Evolutionary conservation across 2,888 invertebrate genomes (phyloP).

Genomic region (Eretmocerus hayati): DNA sequence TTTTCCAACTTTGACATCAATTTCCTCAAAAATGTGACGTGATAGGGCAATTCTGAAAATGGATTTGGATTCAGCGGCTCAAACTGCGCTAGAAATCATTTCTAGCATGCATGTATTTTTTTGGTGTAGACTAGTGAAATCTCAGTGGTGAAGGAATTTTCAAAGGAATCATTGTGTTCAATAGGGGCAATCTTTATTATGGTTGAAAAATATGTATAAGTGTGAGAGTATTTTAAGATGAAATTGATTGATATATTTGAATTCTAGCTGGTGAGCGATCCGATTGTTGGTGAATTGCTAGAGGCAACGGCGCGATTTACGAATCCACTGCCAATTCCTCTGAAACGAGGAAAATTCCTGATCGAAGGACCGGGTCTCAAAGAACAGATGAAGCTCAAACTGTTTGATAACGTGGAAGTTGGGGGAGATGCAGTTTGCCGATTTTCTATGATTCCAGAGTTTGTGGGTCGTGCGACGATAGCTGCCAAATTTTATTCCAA

Average conservation of each 20-base stretch:
- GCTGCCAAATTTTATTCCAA: constrained; percentile 82
- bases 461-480: constrained; percentile 73
- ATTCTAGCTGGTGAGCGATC: constrained; percentile 44
- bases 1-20: too few relatives aligned
- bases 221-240: background rate
- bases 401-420: constrained; percentile 58
- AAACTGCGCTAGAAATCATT: too few relatives aligned
- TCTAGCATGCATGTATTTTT: too few relatives aligned
- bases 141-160: too few relatives aligned
- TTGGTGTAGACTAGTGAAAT: too few relatives aligned
- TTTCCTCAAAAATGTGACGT: too few relatives aligned
- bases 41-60: too few relatives aligned
- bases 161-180: background rate
- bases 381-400: constrained; percentile 62
- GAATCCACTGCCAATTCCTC: constrained; percentile 74
- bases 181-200: background rate
- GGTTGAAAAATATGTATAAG: background rate
- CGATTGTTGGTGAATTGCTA: constrained; percentile 48
- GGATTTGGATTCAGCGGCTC: too few relatives aligned
- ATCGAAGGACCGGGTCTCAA: constrained; percentile 78
- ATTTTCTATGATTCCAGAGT: constrained; percentile 71
- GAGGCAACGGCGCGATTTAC: constrained; percentile 61
- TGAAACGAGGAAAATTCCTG: constrained; percentile 70
- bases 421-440: constrained; percentile 65
- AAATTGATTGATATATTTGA: too few relatives aligned